phyloP scores from a whole-genome alignment of 2,113 vertebrate genomes.

The Ictalurus punctatus region DNA sequence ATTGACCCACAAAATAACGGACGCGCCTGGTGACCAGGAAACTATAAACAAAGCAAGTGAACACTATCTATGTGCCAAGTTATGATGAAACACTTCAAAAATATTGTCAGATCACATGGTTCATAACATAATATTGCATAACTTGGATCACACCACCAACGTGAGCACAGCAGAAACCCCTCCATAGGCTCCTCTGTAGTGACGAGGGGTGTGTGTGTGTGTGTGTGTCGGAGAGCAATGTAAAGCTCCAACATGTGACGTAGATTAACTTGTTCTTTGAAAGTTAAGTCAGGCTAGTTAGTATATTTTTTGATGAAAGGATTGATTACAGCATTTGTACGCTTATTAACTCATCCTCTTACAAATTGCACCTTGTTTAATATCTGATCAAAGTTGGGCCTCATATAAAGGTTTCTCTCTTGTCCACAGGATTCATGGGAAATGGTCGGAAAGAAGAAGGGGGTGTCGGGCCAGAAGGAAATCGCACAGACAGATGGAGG shows the following conservation, averaged over 20 bases:
- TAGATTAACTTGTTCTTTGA: neutral
- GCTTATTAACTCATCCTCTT: neutral
- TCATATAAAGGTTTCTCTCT: neutral
- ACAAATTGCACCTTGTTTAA: neutral
- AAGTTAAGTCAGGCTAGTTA: neutral
- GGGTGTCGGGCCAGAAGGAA: slow-evolving; percentile 93
- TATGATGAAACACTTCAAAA: too few species aligned
- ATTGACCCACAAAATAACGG: too few species aligned
- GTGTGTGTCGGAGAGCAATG: slow-evolving; percentile 10
- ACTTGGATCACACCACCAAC: neutral
- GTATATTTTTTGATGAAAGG: neutral
- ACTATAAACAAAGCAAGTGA: too few species aligned
- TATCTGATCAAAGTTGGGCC: neutral
- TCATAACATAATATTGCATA: neutral
- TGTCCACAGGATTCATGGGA: slow-evolving; percentile 91
- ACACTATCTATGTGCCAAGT: too few species aligned
- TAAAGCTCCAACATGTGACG: slow-evolving; percentile 6
- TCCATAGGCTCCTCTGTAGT: slow-evolving; percentile 27
- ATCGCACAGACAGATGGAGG: slow-evolving; percentile 80
- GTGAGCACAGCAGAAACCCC: slow-evolving; percentile 3
- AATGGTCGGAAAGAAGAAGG: slow-evolving; percentile 98
- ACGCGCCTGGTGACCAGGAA: too few species aligned
- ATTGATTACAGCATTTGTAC: neutral
- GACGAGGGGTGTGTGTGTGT: slow-evolving; percentile 14
- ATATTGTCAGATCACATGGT: too few species aligned